Evolutionary conservation across 2,113 vertebrate species (phyloP).

Genomic region (Prunella himalayana): DNA sequence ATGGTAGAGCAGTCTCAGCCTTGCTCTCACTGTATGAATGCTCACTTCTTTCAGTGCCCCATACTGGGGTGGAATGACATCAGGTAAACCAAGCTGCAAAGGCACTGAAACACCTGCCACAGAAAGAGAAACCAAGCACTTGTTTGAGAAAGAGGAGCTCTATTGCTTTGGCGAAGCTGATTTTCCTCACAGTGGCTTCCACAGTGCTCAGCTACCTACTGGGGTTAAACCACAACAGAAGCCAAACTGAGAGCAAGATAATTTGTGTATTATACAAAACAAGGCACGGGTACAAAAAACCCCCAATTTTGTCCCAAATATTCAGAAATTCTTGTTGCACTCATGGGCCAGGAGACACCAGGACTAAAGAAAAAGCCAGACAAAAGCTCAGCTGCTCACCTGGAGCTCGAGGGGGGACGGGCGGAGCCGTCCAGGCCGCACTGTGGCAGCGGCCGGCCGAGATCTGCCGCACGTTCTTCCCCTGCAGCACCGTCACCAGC

Average conservation of each 20-base stretch:
- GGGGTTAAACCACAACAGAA: fast-evolving
- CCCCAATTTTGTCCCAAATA: background rate
- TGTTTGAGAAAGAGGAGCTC: background rate
- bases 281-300: fast-evolving
- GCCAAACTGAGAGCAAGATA: background rate
- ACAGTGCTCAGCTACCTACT: background rate
- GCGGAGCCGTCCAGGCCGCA: conserved; percentile 77
- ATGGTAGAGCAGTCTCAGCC: conserved; percentile 82
- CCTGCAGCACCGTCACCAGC: conserved; percentile 75
- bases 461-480: conserved; percentile 79
- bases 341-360: background rate
- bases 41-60: conserved; percentile 79
- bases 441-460: conserved; percentile 84
- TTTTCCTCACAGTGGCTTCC: background rate
- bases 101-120: conserved; percentile 79
- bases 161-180: background rate
- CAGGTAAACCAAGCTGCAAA: conserved; percentile 81
- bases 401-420: conserved; percentile 75
- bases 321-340: background rate
- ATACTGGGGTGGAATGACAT: conserved; percentile 79
- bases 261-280: background rate
- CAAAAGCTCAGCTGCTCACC: conserved; percentile 3
- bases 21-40: conserved; percentile 77
- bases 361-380: no score
- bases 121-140: background rate